Evolutionary conservation across 37 sponge, comb jelly and placozoan species (phyloP).

Genomic region (Agelas oroides): DNA sequence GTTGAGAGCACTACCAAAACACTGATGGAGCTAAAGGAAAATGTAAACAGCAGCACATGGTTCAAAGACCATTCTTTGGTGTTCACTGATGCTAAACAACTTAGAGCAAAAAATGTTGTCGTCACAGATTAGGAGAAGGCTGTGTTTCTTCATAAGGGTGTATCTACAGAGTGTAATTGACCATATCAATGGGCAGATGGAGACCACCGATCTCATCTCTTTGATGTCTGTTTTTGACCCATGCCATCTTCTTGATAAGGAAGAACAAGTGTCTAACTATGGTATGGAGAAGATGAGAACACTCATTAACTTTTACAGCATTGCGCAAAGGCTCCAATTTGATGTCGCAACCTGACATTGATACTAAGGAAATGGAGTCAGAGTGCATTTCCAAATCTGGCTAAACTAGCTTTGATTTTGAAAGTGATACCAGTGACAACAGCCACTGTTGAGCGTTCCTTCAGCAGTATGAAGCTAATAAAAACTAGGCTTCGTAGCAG

Average conservation of each 20-base stretch:
- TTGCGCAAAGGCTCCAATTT: conserved; percentile 17
- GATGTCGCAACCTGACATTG: conserved; percentile 37
- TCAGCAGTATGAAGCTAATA: conserved; percentile 26
- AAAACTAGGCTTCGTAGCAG: conserved; percentile 36
- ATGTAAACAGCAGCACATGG: conserved; percentile 21
- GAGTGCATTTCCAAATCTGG: conserved; percentile 6
- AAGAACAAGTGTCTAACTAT: conserved; percentile 11
- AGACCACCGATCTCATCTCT: conserved; percentile 27
- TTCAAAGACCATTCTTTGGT: conserved; percentile 28
- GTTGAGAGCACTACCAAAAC: not conserved
- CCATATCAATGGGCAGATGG: not conserved
- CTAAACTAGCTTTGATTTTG: not conserved
- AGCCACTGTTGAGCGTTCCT: conserved; percentile 16
- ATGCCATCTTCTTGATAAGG: conserved; percentile 36
- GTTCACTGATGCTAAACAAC: conserved; percentile 31
- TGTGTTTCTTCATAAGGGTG: conserved; percentile 20
- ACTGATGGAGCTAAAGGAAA: conserved; percentile 23
- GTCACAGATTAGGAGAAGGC: conserved; percentile 17
- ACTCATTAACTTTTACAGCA: conserved; percentile 24
- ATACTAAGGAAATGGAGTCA: conserved; percentile 29
- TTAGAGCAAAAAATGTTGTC: conserved; percentile 6
- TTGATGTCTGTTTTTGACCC: conserved; percentile 61
- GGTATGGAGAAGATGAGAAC: conserved; percentile 27
- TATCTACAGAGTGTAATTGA: conserved; percentile 26
- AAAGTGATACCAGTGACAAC: conserved; percentile 19